Base-by-base conservation (phyloP, 2,113 vertebrate genomes). In the Grantiella picta region DNA sequence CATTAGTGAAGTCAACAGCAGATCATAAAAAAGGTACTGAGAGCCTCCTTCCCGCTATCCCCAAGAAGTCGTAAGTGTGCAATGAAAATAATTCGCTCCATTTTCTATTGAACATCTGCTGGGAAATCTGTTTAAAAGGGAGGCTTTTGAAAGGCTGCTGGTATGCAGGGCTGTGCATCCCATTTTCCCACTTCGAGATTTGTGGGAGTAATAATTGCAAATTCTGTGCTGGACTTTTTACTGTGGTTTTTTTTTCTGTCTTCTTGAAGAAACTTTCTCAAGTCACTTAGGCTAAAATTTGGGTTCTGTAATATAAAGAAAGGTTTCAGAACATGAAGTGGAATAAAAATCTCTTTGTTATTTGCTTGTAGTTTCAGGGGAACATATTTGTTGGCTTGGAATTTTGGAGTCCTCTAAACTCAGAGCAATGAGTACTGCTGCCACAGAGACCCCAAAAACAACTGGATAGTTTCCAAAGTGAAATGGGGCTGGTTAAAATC, bases 1-100 rank as follows among this genome's bases (percentile, higher is more conserved):
- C 95, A 97, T 96, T 96, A 96, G 88, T 64, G 94, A 95, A 96
- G 93, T 83, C 95, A 93, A 95, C 13, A 72, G 71, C 92, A 92
- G 88, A 86, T 93, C 88, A 94, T 93, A 96, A 92, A 95, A 96
- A 92, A 96, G 92, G 89, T 97, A 95, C 69, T 0, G 0, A 94
- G 86, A 94, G 60, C n/a, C 82, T 95, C 73, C 82, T 80, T 89
- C 82, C 82, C 52, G 27, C 57, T 82, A 50, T 63, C 52, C 75
- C 80, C 0, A 2, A 86, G 86, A 95, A 94, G 63, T 69, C 31
- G 69, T 92, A 81, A 94, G 75, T 35, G 78, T 65, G 49, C 33
- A 12, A 60, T 69, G 60, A 90, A 92, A 94, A 93, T 73, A 69
- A 91, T 92, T 82, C 17, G 5, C 60, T 94, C 60, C 44, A n/a